phyloP scores from a whole-genome alignment of 2,797 vertebrate species.

The Rhinella marina region DNA sequence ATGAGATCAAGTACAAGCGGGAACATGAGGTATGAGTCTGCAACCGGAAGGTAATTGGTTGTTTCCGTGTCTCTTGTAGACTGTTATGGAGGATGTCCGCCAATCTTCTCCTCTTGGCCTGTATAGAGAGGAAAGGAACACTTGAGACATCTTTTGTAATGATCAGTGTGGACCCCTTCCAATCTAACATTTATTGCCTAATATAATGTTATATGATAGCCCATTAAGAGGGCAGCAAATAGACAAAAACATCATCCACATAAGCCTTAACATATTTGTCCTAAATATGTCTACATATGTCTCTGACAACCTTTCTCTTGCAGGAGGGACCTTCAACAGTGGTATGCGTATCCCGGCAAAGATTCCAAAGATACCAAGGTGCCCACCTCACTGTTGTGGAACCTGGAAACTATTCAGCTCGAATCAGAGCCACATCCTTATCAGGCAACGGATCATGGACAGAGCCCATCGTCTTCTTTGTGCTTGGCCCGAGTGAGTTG shows the following conservation, averaged over 20 bases:
- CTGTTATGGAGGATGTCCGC: neutral
- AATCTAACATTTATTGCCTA: neutral
- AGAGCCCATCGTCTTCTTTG: conserved; percentile 73
- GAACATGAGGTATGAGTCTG: conserved; percentile 73
- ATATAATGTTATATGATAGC: neutral
- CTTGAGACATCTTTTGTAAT: neutral
- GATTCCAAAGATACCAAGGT: conserved; percentile 74
- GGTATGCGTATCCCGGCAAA: conserved; percentile 76
- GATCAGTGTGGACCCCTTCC: neutral
- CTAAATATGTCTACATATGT: neutral
- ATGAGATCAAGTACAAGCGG: conserved; percentile 79
- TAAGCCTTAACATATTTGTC: neutral
- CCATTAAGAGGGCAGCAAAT: too few relatives aligned
- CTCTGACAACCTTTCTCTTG: neutral
- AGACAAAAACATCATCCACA: too few relatives aligned
- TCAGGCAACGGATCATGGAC: conserved; percentile 81
- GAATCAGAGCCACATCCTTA: conserved; percentile 77
- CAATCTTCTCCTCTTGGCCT: neutral
- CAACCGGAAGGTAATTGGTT: neutral
- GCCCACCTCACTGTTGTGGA: conserved; percentile 75
- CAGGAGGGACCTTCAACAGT: conserved; percentile 74
- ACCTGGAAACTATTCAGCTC: conserved; percentile 78
- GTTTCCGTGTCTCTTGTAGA: neutral
- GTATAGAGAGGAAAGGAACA: neutral
- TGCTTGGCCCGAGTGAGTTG: conserved; percentile 72